A percentile compares a stretch with the other conserved stretches of the same genome.
phyloP scores from a whole-genome alignment of 2,797 vertebrate species.

The Peromyscus melanophrys region DNA sequence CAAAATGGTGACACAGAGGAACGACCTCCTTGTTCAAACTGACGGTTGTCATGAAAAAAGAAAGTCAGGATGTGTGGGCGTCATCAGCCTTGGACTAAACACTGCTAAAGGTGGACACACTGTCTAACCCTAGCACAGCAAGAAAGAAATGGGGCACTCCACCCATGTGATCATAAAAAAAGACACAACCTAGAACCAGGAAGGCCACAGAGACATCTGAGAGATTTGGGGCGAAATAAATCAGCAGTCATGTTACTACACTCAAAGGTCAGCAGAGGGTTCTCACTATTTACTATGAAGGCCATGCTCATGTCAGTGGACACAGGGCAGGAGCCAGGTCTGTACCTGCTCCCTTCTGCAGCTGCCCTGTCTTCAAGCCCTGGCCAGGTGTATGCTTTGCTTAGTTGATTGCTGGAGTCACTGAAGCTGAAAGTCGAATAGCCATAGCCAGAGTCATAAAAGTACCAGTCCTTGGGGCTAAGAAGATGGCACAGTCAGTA shows the following conservation, averaged over 20 bases:
- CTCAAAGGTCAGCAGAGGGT: neutral
- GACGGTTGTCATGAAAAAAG: neutral
- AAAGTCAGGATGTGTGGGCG: neutral
- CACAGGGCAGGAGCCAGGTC: neutral
- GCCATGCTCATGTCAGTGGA: neutral
- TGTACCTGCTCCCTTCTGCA: neutral
- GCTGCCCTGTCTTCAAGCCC: neutral
- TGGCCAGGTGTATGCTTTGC: neutral
- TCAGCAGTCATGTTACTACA: neutral
- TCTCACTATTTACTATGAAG: no score
- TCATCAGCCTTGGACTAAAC: neutral
- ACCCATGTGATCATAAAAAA: neutral
- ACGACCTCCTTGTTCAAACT: neutral
- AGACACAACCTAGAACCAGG: neutral
- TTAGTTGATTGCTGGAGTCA: neutral
- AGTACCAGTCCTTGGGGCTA: neutral
- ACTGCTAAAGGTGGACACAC: neutral
- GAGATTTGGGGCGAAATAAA: neutral
- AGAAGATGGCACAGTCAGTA: neutral
- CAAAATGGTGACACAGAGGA: constrained; percentile 28
- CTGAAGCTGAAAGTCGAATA: neutral
- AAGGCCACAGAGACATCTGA: neutral
- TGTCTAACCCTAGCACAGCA: neutral
- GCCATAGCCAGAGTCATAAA: neutral
- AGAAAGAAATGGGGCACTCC: neutral